These are phyloP conservation scores for Drosophila affinis DNA, from an alignment of 2,888 invertebrate species.

Conservation along the genomic window DNA sequence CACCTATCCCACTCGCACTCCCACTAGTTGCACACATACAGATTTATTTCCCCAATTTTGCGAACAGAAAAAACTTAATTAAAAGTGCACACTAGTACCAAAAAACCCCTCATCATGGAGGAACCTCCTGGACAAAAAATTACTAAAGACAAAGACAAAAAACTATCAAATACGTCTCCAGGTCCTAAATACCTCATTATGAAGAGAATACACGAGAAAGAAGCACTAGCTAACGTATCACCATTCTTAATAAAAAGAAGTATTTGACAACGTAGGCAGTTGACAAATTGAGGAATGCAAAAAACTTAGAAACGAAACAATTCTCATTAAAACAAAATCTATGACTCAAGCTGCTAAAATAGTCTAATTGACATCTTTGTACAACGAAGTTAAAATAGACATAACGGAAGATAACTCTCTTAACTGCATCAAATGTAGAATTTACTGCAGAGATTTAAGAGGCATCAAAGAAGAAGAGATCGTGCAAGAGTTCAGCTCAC, in stretches of 20 bases:
- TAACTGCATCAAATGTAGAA: too few species aligned
- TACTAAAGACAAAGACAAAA: background rate
- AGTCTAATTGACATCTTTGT: background rate
- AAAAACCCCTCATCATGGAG: background rate
- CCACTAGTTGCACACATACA: too few species aligned
- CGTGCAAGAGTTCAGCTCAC: too few species aligned
- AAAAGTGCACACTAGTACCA: too few species aligned
- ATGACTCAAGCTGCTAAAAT: background rate
- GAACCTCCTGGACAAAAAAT: background rate
- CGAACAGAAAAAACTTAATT: too few species aligned
- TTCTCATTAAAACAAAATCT: slow-evolving; percentile 1
- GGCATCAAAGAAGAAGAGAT: too few species aligned
- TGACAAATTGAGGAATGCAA: background rate
- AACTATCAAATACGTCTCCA: too few species aligned
- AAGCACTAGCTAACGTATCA: background rate
- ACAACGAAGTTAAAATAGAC: background rate
- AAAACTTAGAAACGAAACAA: slow-evolving; percentile 1
- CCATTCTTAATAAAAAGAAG: slow-evolving; percentile 5
- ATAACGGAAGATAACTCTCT: too few species aligned
- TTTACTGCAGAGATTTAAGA: too few species aligned
- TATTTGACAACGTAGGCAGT: background rate
- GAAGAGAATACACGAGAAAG: background rate
- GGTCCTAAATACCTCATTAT: background rate
- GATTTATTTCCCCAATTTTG: too few species aligned
- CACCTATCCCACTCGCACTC: too few species aligned